A percentile compares a stretch with the other conserved stretches of the same genome.
Evolutionary conservation across 2,797 vertebrate species (phyloP).

Genomic region (Cuculus canorus): DNA sequence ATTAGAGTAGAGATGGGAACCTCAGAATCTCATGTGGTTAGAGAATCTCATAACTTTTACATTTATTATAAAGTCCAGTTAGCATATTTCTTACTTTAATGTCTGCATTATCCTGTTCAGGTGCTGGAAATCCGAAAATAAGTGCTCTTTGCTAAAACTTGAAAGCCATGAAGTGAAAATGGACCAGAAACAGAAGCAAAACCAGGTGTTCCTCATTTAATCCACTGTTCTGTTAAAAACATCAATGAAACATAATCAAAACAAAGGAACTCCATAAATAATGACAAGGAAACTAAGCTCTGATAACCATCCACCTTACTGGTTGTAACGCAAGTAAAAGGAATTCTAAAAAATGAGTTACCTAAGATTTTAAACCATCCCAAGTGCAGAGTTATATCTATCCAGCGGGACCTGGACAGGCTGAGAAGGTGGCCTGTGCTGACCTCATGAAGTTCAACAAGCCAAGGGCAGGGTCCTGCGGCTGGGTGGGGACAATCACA

Average conservation of each 20-base stretch:
- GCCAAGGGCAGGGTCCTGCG: no score
- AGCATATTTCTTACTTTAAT: slow-evolving; percentile 46
- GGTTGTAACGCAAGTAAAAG: background rate
- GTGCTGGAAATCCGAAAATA: background rate
- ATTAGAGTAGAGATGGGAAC: slow-evolving; percentile 14
- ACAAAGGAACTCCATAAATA: background rate
- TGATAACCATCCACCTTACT: background rate
- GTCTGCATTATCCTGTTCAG: slow-evolving; percentile 2
- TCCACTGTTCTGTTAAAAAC: background rate
- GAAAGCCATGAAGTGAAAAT: background rate
- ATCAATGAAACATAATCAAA: background rate
- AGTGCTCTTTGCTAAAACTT: background rate
- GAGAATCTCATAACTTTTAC: slow-evolving; percentile 29
- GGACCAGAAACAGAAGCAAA: background rate
- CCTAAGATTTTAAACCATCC: background rate
- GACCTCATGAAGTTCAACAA: no score
- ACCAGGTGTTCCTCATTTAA: background rate
- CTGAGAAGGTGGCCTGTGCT: no score
- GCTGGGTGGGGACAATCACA: no score
- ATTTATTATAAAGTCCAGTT: slow-evolving; percentile 29
- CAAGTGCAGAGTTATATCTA: background rate
- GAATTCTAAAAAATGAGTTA: background rate
- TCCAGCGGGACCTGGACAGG: no score
- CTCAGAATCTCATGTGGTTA: slow-evolving; percentile 22
- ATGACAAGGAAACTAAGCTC: background rate